phyloP scores from a whole-genome alignment of 2,113 vertebrate genomes.

The Cnemophilus loriae region DNA sequence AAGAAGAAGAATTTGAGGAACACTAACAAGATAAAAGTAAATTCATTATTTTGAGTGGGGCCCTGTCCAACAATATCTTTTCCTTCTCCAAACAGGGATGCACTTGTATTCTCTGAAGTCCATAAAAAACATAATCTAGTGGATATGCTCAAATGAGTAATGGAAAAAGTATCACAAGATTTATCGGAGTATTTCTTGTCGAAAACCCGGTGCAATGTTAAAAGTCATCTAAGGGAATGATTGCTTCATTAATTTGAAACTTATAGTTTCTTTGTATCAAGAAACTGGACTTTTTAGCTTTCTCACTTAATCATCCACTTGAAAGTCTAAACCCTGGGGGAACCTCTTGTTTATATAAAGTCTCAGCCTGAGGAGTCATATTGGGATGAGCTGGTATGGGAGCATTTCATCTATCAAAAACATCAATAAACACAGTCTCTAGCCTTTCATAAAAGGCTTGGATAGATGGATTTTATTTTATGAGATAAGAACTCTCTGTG shows the following conservation, averaged over 20 bases:
- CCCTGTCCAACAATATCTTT: background rate
- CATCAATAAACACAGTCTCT: background rate
- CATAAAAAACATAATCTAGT: background rate
- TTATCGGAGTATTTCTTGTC: background rate
- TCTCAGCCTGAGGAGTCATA: slow-evolving; percentile 23
- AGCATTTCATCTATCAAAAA: slow-evolving; percentile 44
- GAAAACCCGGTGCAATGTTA: background rate
- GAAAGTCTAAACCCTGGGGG: slow-evolving; percentile 14
- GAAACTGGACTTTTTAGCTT: slow-evolving; percentile 13
- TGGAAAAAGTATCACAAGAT: background rate
- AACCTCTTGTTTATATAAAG: slow-evolving; percentile 19
- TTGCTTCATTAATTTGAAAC: slow-evolving; percentile 36
- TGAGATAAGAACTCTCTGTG: background rate
- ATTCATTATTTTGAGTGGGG: background rate
- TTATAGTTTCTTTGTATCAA: background rate
- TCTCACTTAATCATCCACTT: slow-evolving; percentile 25
- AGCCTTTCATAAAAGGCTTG: background rate
- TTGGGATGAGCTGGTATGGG: background rate
- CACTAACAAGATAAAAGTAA: background rate
- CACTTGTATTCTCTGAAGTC: background rate
- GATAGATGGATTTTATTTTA: background rate
- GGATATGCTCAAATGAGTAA: background rate
- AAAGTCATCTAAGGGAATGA: background rate
- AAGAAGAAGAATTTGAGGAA: background rate
- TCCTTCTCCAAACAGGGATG: background rate